Base-by-base conservation (phyloP, 2,888 invertebrate species). In the Adelphocoris suturalis region DNA sequence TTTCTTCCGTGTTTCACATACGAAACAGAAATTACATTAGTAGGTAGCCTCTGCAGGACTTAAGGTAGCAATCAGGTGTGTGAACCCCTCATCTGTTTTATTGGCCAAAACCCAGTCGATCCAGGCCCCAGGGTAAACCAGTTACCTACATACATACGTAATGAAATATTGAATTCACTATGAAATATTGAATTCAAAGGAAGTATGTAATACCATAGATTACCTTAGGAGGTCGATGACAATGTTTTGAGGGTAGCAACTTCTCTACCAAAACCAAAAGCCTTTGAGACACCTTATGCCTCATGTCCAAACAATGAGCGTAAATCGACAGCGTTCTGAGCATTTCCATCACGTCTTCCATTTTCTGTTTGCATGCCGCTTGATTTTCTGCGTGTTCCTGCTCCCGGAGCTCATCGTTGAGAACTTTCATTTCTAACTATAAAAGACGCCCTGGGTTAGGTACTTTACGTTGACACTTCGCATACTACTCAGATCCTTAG, bases 401-500 rank as follows among this genome's bases (percentile, higher is more conserved):
- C 75, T 91, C 91, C 11, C 37, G 27, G 3, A 90, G 90, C 48
- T 90, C 90, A 28, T 90, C 90, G 68, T 91, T 91, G 27, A 91
- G 48, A 7, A 91, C 90, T 75, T 91, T 91, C 75, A 90, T 91
- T 86, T 91, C 91, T 55, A 91, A 76, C 91, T 91, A 48, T 23
- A 52, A 78, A 27, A 48, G 2, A 87, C n/a, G 87, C 27, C 16
- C 78, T 37, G 16, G 23, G 84, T 57, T 57, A 37, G 37, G 37
- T 37, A 84, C 55, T 84, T 23, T 84, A 37, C 48, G 19, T 7
- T 52, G 37, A n/a, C 46, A 4, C 78, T 78, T 19, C 46, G 12
- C 78, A 47, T 37, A 78, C 16, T n/a, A 47, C 13, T 78, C 46
- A 46, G 68, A 19, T 68, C 5, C 23, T 68, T 23, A 68, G 11